These are phyloP conservation scores for Diaprepes abbreviatus DNA, from an alignment of 2,888 invertebrate species.

Conservation along the genomic window DNA sequence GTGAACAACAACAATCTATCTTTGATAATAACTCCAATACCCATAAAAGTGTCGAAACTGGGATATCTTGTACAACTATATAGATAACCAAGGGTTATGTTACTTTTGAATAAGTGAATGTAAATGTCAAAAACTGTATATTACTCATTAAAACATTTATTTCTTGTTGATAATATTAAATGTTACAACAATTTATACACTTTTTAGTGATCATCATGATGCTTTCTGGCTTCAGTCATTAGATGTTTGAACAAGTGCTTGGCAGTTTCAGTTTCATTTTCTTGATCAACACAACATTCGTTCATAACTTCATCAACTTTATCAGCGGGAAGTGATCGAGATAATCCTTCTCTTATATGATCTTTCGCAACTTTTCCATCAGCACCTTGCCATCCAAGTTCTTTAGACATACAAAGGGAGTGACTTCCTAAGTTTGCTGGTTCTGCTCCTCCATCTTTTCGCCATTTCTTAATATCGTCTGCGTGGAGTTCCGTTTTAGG, in stretches of 20 bases:
- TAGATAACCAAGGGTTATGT: too few species aligned
- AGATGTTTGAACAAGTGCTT: conserved; percentile 29
- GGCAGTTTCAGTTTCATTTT: conserved; percentile 25
- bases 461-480: neutral
- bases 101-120: too few species aligned
- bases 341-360: conserved; percentile 30
- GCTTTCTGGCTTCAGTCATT: neutral
- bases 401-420: conserved; percentile 27
- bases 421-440: neutral
- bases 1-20: too few species aligned
- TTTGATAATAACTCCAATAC: too few species aligned
- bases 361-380: conserved; percentile 37
- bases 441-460: neutral
- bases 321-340: conserved; percentile 4
- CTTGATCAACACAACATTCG: conserved; percentile 32
- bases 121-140: too few species aligned
- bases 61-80: too few species aligned
- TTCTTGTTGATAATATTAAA: too few species aligned
- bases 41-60: too few species aligned
- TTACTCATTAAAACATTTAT: too few species aligned
- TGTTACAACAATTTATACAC: too few species aligned
- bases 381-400: conserved; percentile 29
- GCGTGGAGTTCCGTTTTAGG: neutral
- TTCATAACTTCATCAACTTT: conserved; percentile 32
- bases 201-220: neutral